Percentiles rank a stretch among this genome's conserved stretches.
phyloP scores from a whole-genome alignment of 2,113 vertebrate species.

The Leucoraja erinaceus region DNA sequence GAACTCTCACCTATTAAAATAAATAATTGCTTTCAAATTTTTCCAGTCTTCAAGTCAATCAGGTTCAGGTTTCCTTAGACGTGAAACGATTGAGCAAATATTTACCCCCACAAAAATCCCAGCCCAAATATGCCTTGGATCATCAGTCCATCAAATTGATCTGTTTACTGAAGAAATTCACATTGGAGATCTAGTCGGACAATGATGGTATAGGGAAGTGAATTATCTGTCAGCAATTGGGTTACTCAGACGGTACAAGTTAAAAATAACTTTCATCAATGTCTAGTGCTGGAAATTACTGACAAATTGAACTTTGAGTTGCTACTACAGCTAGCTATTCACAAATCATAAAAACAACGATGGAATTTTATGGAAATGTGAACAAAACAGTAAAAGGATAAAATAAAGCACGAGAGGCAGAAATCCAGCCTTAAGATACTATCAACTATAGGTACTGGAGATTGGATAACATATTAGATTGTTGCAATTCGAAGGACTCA shows the following conservation, averaged over 20 bases:
- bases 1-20: not conserved
- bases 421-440: constrained; percentile 6
- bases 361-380: not conserved
- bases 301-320: constrained; percentile 43
- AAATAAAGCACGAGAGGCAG: constrained; percentile 1
- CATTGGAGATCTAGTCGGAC: constrained; percentile 47
- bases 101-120: constrained; percentile 48
- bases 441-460: not conserved
- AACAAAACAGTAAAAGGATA: not conserved
- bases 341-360: not conserved
- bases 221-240: constrained; percentile 56
- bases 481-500: not conserved
- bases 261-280: constrained; percentile 50
- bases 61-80: constrained; percentile 34
- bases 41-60: not conserved
- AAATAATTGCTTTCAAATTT: not conserved
- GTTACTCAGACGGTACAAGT: constrained; percentile 50
- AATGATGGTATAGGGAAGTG: constrained; percentile 48
- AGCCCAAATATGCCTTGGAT: constrained; percentile 47
- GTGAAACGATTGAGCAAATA: constrained; percentile 47
- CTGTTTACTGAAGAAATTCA: constrained; percentile 64
- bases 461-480: not conserved
- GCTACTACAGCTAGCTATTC: constrained; percentile 41
- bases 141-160: constrained; percentile 51
- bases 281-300: constrained; percentile 41